Conservation (phyloP, 64 coral and sea anemone genomes). For the Pocillopora damicornis region DNA sequence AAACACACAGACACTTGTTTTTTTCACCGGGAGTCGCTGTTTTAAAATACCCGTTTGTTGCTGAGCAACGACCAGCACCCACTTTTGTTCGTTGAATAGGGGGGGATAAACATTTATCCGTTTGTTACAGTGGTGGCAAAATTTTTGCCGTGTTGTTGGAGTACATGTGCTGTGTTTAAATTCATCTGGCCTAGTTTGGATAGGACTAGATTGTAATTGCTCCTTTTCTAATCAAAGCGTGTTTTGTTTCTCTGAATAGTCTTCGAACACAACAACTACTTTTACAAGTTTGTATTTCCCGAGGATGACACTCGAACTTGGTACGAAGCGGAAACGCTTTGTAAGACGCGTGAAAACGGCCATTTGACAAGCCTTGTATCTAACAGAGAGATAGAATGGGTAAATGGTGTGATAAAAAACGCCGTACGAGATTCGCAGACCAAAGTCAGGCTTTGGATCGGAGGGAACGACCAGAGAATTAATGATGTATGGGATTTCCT, state of each 20-base stretch:
- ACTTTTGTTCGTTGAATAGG: too few relatives aligned
- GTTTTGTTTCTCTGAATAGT: slow-evolving; percentile 18
- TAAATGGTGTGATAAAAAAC: slow-evolving; percentile 2
- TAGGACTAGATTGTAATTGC: too few relatives aligned
- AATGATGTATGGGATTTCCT: slow-evolving; percentile 73
- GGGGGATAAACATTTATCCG: too few relatives aligned
- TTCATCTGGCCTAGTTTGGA: too few relatives aligned
- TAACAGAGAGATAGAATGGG: slow-evolving; percentile 49
- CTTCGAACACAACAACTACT: slow-evolving; percentile 43
- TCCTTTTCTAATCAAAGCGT: too few relatives aligned
- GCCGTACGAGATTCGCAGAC: neutral
- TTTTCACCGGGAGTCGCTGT: too few relatives aligned
- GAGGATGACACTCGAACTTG: slow-evolving; percentile 63
- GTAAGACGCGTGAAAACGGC: slow-evolving; percentile 29
- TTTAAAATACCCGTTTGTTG: too few relatives aligned
- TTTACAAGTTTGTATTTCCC: slow-evolving; percentile 63
- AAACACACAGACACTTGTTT: too few relatives aligned
- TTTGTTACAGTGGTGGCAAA: too few relatives aligned
- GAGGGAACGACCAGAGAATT: slow-evolving; percentile 56
- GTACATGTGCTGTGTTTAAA: too few relatives aligned
- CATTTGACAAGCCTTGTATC: slow-evolving; percentile 62
- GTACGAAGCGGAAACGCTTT: slow-evolving; percentile 54
- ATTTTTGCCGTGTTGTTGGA: too few relatives aligned
- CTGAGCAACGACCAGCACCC: too few relatives aligned
- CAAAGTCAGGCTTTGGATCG: slow-evolving; percentile 43